phyloP scores from a whole-genome alignment of 2,888 invertebrate genomes.

The Platycheirus albimanus region DNA sequence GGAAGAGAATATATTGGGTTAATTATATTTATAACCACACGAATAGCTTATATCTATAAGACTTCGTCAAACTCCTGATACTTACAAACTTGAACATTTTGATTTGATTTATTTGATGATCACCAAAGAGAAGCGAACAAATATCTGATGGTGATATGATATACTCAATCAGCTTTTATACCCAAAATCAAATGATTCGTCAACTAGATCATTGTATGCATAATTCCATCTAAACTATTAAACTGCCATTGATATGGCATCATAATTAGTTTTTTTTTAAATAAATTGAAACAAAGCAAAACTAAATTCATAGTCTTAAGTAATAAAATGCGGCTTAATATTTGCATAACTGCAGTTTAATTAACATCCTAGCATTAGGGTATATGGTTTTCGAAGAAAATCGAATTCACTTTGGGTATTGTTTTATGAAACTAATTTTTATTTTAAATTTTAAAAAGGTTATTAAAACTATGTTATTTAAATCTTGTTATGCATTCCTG shows the following conservation, averaged over 20 bases:
- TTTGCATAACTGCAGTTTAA: constrained; percentile 2
- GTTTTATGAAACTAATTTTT: too few relatives aligned
- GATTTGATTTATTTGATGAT: constrained; percentile 8
- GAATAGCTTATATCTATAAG: too few relatives aligned
- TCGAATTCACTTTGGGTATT: too few relatives aligned
- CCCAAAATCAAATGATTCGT: not conserved
- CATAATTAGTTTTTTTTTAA: not conserved
- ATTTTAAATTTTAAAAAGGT: too few relatives aligned
- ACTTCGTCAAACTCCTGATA: not conserved
- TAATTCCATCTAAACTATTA: not conserved
- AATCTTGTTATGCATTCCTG: too few relatives aligned
- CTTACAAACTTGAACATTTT: constrained; percentile 37
- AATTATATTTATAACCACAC: too few relatives aligned
- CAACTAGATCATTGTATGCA: constrained; percentile 13
- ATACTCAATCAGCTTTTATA: constrained; percentile 3
- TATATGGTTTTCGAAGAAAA: too few relatives aligned
- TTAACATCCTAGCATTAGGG: not conserved
- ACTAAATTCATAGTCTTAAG: too few relatives aligned
- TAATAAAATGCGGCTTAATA: not conserved
- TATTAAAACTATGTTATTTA: too few relatives aligned
- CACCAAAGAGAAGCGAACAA: not conserved
- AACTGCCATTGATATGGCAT: not conserved
- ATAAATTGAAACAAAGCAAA: too few relatives aligned
- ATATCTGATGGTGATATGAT: constrained; percentile 14
- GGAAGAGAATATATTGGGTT: not conserved